phyloP scores from a whole-genome alignment of 2,113 vertebrate genomes.

The Thamnophis sirtalis region DNA sequence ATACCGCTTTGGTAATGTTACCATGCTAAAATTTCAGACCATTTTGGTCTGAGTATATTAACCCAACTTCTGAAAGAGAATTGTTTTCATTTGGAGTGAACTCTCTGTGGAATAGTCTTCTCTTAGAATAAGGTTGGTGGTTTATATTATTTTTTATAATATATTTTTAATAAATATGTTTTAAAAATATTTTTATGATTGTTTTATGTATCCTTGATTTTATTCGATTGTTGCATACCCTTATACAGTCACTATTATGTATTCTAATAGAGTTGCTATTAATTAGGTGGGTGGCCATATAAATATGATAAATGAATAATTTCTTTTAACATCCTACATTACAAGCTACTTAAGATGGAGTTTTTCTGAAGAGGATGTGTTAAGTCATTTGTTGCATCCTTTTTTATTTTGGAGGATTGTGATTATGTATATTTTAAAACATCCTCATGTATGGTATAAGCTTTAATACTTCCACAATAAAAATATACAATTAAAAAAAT shows the following conservation, averaged over 20 bases:
- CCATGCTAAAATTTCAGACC: slow-evolving; percentile 14
- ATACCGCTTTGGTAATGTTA: slow-evolving; percentile 31
- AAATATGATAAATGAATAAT: background rate
- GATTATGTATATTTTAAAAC: background rate
- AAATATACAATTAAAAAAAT: no score
- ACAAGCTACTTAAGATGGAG: background rate
- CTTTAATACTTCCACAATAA: no score
- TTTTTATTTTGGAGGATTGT: background rate
- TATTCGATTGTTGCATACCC: background rate
- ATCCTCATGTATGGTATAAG: no score
- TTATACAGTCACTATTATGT: background rate
- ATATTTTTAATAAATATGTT: background rate
- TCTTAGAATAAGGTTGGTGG: background rate
- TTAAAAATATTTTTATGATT: background rate
- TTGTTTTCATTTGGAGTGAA: background rate
- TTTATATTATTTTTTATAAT: background rate
- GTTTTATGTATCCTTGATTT: background rate
- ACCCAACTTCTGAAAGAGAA: background rate
- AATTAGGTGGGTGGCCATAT: background rate
- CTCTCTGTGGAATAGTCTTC: background rate
- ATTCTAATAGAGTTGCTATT: background rate
- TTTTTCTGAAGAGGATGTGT: background rate
- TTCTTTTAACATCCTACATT: background rate
- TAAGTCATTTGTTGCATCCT: background rate
- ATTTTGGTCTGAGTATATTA: background rate